These are phyloP conservation scores for Papilio demoleus DNA, from an alignment of 2,888 invertebrate genomes.

Conservation along the genomic window DNA sequence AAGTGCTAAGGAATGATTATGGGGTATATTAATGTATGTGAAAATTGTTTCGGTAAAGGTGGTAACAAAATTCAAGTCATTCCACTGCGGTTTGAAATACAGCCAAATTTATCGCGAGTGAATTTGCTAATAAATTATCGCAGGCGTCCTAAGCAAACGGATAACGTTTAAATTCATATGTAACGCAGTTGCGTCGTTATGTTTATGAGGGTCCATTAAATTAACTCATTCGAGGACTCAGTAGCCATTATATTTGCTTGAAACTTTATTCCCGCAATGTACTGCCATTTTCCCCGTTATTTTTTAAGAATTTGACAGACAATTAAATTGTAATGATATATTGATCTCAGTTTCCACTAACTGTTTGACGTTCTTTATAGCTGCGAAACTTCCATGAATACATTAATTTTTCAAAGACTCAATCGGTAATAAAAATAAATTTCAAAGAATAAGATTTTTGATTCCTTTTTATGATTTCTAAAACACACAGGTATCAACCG, in stretches of 20 bases:
- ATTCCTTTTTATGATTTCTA: background rate
- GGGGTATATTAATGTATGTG: background rate
- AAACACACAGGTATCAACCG: too few relatives aligned
- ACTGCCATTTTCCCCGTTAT: conserved; percentile 30
- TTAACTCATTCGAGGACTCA: conserved; percentile 31
- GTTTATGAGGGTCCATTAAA: conserved; percentile 33
- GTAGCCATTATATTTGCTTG: conserved; percentile 32
- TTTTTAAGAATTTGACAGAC: conserved; percentile 35
- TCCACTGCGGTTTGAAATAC: background rate
- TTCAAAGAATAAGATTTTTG: background rate
- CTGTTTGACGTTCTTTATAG: conserved; percentile 11
- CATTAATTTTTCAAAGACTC: conserved; percentile 9
- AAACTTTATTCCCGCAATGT: conserved; percentile 26
- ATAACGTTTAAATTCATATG: conserved; percentile 12
- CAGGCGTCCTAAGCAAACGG: conserved; percentile 18
- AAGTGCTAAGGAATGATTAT: background rate
- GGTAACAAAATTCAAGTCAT: background rate
- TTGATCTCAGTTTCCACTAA: conserved; percentile 23
- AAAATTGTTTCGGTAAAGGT: background rate
- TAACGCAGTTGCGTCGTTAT: conserved; percentile 16
- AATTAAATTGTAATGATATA: conserved; percentile 31
- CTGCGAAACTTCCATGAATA: conserved; percentile 13
- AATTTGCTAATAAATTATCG: conserved; percentile 31
- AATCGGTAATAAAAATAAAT: background rate
- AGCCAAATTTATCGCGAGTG: conserved; percentile 9